phyloP scores from a whole-genome alignment of 1,140 invertebrate species.

The Idris sp. region DNA sequence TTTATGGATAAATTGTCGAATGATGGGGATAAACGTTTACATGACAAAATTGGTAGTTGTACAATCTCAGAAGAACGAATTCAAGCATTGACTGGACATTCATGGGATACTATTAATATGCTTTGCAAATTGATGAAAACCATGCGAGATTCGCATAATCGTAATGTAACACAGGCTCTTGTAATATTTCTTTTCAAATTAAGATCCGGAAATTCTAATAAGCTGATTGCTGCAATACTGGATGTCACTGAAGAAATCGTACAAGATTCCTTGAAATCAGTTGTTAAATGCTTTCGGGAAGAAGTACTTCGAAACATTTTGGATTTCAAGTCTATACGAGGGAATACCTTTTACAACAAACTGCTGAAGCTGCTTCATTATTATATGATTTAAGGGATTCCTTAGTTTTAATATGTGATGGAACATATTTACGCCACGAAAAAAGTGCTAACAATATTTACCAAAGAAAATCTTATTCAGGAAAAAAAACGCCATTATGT shows the following conservation, averaged over 20 bases:
- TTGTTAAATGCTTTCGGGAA: conserved; percentile 62
- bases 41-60: too few species aligned
- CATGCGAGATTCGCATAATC: conserved; percentile 20
- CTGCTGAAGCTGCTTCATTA: too few species aligned
- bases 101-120: conserved; percentile 15
- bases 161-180: conserved; percentile 34
- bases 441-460: conserved; percentile 67
- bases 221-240: conserved; percentile 46
- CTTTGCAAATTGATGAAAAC: conserved; percentile 22
- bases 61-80: too few species aligned
- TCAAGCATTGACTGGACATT: too few species aligned
- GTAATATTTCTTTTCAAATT: conserved; percentile 65
- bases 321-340: conserved; percentile 31
- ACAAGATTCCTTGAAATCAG: conserved; percentile 44
- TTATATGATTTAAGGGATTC: conserved; percentile 26
- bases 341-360: conserved; percentile 47
- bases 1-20: too few species aligned
- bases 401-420: conserved; percentile 61
- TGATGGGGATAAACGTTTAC: too few species aligned
- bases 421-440: conserved; percentile 63
- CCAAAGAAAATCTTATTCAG: conserved; percentile 62
- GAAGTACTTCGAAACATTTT: conserved; percentile 60
- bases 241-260: conserved; percentile 56
- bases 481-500: too few species aligned
- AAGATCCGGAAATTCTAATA: conserved; percentile 63